These are phyloP conservation scores for Apus apus DNA, from an alignment of 2,113 vertebrate species.

Conservation along the genomic window DNA sequence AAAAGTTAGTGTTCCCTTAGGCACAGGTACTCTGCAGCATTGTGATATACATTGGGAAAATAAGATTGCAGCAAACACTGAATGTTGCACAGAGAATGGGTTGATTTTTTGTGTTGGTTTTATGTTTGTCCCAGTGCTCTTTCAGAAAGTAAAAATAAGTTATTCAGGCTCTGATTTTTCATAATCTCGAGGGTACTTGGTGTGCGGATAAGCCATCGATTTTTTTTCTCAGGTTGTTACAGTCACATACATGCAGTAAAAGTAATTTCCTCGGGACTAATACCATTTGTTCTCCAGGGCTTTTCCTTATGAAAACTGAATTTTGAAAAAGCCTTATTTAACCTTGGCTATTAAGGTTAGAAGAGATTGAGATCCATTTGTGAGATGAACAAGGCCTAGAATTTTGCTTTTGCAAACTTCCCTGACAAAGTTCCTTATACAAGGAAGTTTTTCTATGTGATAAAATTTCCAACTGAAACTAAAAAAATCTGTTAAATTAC, in stretches of 20 bases:
- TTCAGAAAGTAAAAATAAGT: conserved; percentile 54
- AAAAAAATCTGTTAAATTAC: not conserved
- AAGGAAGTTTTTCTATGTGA: not conserved
- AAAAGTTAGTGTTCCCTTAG: not conserved
- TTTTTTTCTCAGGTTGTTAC: conserved; percentile 62
- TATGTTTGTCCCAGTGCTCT: conserved; percentile 14
- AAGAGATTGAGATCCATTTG: conserved; percentile 29
- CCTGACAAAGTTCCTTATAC: conserved; percentile 14
- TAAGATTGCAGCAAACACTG: not conserved
- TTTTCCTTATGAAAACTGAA: conserved; percentile 61
- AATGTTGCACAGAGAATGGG: not conserved
- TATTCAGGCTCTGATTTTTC: conserved; percentile 53
- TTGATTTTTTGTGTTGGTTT: not conserved
- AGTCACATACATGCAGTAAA: conserved; percentile 59
- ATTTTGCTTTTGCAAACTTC: conserved; percentile 25
- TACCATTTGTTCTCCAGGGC: conserved; percentile 48
- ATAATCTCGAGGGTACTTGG: conserved; percentile 53
- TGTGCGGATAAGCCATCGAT: conserved; percentile 43
- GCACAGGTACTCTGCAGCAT: not conserved
- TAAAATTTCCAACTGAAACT: not conserved
- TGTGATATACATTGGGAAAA: not conserved
- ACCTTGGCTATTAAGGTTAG: conserved; percentile 56
- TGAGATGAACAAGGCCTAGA: conserved; percentile 15
- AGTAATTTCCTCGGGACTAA: conserved; percentile 63
- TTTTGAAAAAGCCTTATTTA: conserved; percentile 57